These are phyloP conservation scores for Lampris incognitus DNA, from an alignment of 2,113 vertebrate genomes.

Conservation along the genomic window DNA sequence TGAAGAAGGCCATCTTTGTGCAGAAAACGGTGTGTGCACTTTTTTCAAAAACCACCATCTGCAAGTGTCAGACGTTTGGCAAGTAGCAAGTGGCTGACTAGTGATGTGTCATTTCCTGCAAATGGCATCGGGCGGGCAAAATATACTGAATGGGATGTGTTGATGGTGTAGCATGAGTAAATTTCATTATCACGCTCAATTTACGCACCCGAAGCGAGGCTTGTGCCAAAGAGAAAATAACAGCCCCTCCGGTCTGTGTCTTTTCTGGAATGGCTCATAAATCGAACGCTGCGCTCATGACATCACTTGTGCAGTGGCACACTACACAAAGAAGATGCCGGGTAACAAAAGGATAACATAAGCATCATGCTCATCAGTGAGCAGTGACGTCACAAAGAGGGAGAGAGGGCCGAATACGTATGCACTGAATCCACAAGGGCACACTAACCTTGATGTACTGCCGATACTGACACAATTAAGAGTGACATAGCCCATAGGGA, in stretches of 20 bases:
- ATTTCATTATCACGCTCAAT: conserved; percentile 5
- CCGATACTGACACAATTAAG: conserved; percentile 58
- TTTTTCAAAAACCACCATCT: conserved; percentile 37
- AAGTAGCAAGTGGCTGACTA: conserved; percentile 29
- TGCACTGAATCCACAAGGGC: conserved; percentile 80
- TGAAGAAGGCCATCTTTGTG: conserved; percentile 17
- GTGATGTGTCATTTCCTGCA: conserved; percentile 39
- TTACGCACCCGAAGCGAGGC: neutral
- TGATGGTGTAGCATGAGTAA: conserved; percentile 21
- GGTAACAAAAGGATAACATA: neutral
- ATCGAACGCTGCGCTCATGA: neutral
- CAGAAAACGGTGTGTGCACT: conserved; percentile 35
- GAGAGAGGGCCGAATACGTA: conserved; percentile 53
- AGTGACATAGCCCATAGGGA: conserved; percentile 36
- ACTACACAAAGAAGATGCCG: neutral
- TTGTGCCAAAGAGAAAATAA: neutral
- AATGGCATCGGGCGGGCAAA: conserved; percentile 30
- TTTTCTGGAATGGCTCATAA: neutral
- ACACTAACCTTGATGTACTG: conserved; percentile 76
- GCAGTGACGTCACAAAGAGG: conserved; percentile 66
- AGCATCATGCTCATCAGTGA: conserved; percentile 56
- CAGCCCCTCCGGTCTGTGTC: neutral
- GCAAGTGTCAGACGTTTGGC: conserved; percentile 22
- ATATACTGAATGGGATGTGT: neutral
- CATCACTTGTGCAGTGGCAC: neutral